phyloP scores from a whole-genome alignment of 2,888 invertebrate genomes.

The Tigriopus californicus region DNA sequence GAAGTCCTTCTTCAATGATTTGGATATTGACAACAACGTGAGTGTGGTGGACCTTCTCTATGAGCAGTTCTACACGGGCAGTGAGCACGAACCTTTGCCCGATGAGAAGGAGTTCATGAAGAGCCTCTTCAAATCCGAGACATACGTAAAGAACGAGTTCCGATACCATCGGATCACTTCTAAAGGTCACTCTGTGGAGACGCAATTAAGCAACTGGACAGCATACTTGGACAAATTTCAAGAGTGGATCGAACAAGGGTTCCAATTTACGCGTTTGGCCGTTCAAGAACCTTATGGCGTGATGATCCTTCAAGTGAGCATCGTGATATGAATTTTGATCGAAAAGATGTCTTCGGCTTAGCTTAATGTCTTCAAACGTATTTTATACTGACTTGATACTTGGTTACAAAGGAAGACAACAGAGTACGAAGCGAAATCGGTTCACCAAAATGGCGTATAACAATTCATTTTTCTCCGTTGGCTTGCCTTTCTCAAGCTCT shows the following conservation, averaged over 20 bases:
- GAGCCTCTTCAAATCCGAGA: constrained; percentile 12
- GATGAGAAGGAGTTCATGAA: constrained; percentile 8
- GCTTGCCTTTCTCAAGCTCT: too few species aligned
- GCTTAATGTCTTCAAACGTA: too few species aligned
- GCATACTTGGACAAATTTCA: constrained; percentile 10
- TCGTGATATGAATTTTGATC: too few species aligned
- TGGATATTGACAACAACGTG: constrained; percentile 12
- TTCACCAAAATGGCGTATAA: too few species aligned
- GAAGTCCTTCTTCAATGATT: constrained; percentile 14
- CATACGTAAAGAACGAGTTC: constrained; percentile 12
- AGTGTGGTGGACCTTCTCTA: constrained; percentile 11
- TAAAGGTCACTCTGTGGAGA: neutral
- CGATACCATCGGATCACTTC: constrained; percentile 8
- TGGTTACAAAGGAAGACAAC: too few species aligned
- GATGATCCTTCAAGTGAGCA: constrained; percentile 1
- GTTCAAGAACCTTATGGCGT: constrained; percentile 14
- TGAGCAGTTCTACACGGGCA: constrained; percentile 10
- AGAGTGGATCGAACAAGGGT: constrained; percentile 14
- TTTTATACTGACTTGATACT: too few species aligned
- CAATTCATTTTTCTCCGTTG: too few species aligned
- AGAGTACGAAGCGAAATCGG: too few species aligned
- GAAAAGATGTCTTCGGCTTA: too few species aligned
- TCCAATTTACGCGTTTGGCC: constrained; percentile 15
- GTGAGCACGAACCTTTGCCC: neutral
- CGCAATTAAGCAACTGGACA: constrained; percentile 12